Evolutionary conservation across 1,140 invertebrate genomes (phyloP).

Genomic region (Eriocheir sinensis): DNA sequence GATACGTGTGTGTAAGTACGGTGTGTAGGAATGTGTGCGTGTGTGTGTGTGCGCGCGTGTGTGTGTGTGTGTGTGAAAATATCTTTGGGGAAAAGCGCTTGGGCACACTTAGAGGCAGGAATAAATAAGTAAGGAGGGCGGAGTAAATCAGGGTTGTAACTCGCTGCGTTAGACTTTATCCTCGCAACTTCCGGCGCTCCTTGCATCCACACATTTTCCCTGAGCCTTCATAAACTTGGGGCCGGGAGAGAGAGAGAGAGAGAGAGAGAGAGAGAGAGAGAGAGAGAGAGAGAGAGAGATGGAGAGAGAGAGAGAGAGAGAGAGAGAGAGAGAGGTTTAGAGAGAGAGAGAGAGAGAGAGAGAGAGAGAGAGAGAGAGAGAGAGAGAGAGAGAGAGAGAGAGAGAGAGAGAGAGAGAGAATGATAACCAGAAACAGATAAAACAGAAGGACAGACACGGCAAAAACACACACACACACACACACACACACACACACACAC

Average conservation of each 20-base stretch:
- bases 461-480: not conserved
- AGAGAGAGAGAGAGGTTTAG: too few species aligned
- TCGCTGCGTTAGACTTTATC: constrained; percentile 59
- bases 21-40: not conserved
- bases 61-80: not conserved
- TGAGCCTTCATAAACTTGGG: constrained; percentile 41
- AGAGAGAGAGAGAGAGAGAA: not conserved
- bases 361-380: too few species aligned
- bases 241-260: not conserved
- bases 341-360: too few species aligned
- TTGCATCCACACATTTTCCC: constrained; percentile 63
- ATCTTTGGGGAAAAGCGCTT: not conserved
- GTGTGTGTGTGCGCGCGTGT: not conserved
- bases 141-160: constrained; percentile 56
- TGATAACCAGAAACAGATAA: not conserved
- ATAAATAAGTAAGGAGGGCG: not conserved
- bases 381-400: too few species aligned
- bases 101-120: not conserved
- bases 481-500: not conserved
- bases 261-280: constrained; percentile 12
- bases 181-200: constrained; percentile 57
- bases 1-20: not conserved
- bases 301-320: not conserved
- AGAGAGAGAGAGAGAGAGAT: not conserved
- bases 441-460: too few species aligned